Conservation (phyloP, 2,888 invertebrate genomes). For the Nycteola revayana region DNA sequence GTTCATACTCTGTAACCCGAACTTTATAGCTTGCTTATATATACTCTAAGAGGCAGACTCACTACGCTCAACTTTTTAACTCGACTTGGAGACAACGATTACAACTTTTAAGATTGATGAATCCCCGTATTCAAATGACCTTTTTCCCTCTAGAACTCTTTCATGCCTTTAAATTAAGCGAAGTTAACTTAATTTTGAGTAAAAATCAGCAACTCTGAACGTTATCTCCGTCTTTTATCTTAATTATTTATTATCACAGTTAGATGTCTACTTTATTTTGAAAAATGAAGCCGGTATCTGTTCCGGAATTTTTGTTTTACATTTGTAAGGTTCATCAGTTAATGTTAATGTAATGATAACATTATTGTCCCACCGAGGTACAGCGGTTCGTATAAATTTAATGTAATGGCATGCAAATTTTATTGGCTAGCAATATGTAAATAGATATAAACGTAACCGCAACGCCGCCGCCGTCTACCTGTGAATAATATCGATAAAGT, state of each 20-base stretch:
- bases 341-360: conserved; percentile 29
- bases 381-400: conserved; percentile 30
- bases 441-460: conserved; percentile 27
- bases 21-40: no score
- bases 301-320: conserved; percentile 5
- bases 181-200: conserved; percentile 37
- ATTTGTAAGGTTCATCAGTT: conserved; percentile 12
- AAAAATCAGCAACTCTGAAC: conserved; percentile 27
- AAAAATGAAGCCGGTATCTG: conserved; percentile 8
- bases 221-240: conserved; percentile 31
- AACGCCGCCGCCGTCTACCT: conserved; percentile 17
- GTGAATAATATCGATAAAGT: conserved; percentile 13
- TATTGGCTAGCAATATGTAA: conserved; percentile 31
- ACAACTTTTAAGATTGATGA: conserved; percentile 71
- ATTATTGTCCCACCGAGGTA: conserved; percentile 33
- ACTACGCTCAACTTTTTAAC: conserved; percentile 39
- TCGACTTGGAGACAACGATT: conserved; percentile 52
- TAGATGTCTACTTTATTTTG: conserved; percentile 8
- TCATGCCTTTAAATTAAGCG: conserved; percentile 44
- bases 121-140: conserved; percentile 47
- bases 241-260: conserved; percentile 20
- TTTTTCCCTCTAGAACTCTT: conserved; percentile 37
- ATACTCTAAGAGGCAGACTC: no score
- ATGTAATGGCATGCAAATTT: conserved; percentile 48
- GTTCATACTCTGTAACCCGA: no score